Base-by-base conservation (phyloP, 2,797 vertebrate species). In the Petrocephalus schoutedeni region DNA sequence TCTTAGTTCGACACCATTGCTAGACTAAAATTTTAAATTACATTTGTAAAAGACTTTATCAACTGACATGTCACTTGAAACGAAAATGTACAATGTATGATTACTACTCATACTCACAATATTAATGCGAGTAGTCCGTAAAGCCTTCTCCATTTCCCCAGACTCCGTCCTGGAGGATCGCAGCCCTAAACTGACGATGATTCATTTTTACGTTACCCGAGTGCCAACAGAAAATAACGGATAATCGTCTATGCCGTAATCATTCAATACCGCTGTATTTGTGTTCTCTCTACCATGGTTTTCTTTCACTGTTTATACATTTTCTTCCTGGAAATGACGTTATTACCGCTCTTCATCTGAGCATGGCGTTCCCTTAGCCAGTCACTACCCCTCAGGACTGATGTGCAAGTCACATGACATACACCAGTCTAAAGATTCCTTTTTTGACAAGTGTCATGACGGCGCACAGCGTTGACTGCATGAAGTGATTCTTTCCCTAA, bases 201-300 rank as follows among this genome's bases (percentile, higher is more conserved):
- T 83, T 83, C n/a, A 83, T 83, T 83, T 83, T 49, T 54, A 51
- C 80, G 80, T 83, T 82, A 51, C 45, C 16, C 36, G 77, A 49
- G 16, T 45, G 19, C 49, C 36, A 45, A 12, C 49, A 28, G 80
- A 83, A 83, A 83, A 23, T 49, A n/a, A 28, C 80, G 45, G 16
- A 54, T 49, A 28, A 23, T 83, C 80, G 19, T 51, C n/a, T 51
- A 4, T 82, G 19, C 28, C 23, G 21, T 5, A 21, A 61, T 45
- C 41, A 83, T 83, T 54, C 21, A 83, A n/a, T 51, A 49, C 51
- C 45, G 8, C n/a, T 21, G 80, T 16, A 53, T 23, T 4, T 54
- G 51, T 83, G 19, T 83, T 45, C 49, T 54, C 92, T 82, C 51
- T 86, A 89, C 19, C 21, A 12, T 21, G 54, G 19, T 21, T 23